Percentiles rank a stretch among this genome's conserved stretches.
These are phyloP conservation scores for Oscheius sp. DNA, from an alignment of 2,888 invertebrate genomes.

Conservation along the genomic window DNA sequence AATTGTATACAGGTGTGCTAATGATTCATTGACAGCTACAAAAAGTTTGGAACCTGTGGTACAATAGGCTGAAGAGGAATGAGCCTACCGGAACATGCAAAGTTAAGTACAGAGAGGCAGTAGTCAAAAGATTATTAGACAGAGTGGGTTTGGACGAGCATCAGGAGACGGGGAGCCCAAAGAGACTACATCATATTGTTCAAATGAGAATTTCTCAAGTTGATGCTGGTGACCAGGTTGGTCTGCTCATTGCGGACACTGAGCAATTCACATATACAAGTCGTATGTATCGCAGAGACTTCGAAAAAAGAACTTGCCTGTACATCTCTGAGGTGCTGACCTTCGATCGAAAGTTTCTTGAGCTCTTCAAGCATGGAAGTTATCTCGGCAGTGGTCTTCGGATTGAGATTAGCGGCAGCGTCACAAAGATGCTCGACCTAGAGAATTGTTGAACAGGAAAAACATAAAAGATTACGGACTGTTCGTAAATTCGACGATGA, in stretches of 20 bases:
- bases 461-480: neutral
- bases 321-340: neutral
- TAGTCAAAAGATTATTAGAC: too few species aligned
- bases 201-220: too few species aligned
- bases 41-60: too few species aligned
- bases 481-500: neutral
- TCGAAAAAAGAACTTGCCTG: neutral
- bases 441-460: too few species aligned
- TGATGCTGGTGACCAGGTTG: neutral
- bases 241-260: neutral
- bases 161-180: too few species aligned
- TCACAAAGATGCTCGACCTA: neutral
- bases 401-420: neutral
- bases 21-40: too few species aligned
- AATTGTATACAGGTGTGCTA: too few species aligned
- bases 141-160: too few species aligned
- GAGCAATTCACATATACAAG: constrained; percentile 9
- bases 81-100: too few species aligned
- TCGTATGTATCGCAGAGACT: neutral
- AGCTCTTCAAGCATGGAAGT: neutral
- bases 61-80: too few species aligned
- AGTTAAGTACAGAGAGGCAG: too few species aligned
- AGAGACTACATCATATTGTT: too few species aligned
- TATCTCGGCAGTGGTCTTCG: neutral
- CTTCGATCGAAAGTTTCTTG: neutral